Evolutionary conservation across 2,113 vertebrate species (phyloP).

Genomic region (Dromas ardeola): DNA sequence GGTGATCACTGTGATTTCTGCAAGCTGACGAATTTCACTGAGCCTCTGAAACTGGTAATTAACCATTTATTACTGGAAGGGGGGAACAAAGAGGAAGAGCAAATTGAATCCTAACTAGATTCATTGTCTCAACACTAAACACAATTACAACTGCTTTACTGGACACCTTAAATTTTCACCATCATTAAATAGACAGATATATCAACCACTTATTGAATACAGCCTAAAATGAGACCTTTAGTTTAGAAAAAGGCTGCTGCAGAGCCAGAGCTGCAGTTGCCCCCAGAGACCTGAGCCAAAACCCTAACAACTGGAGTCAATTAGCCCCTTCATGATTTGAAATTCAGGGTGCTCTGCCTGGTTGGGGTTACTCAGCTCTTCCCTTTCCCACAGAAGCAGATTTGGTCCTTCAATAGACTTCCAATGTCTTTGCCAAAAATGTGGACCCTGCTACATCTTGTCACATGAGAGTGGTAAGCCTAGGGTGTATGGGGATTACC

Average conservation of each 20-base stretch:
- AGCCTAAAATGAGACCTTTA: background rate
- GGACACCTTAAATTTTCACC: constrained; percentile 34
- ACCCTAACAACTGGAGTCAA: accelerated
- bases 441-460: background rate
- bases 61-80: constrained; percentile 12
- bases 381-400: background rate
- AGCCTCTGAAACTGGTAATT: constrained; percentile 6
- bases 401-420: background rate
- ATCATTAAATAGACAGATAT: background rate
- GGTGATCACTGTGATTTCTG: background rate
- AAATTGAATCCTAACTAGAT: constrained; percentile 36
- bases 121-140: constrained; percentile 24
- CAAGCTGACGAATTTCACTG: background rate
- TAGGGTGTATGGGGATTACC: accelerated
- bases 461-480: background rate
- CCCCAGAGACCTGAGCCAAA: background rate
- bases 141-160: background rate
- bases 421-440: background rate
- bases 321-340: background rate
- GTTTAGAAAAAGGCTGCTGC: background rate
- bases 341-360: background rate
- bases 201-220: background rate
- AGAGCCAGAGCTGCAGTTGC: background rate
- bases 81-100: background rate
- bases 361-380: background rate